Evolutionary conservation across 2,888 invertebrate species (phyloP).

Genomic region (Polyommatus iphigenia): DNA sequence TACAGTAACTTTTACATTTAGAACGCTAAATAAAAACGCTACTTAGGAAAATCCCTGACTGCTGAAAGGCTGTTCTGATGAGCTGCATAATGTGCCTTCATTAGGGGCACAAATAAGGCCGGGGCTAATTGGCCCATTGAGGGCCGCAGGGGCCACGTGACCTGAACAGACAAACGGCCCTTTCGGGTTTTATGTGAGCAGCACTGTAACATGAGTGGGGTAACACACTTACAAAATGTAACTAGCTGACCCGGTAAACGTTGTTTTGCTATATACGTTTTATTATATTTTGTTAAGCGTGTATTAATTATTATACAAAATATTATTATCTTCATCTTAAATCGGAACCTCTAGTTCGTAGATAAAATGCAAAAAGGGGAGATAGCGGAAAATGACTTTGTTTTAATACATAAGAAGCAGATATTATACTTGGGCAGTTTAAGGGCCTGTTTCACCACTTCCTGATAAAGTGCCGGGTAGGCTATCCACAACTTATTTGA

Average conservation of each 20-base stretch:
- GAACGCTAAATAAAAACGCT: not conserved
- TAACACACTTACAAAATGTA: not conserved
- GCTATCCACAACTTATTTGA: no score
- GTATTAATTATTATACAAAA: no score
- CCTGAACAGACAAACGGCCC: not conserved
- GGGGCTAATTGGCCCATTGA: constrained; percentile 22
- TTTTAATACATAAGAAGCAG: no score
- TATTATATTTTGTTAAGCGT: not conserved
- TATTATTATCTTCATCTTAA: no score
- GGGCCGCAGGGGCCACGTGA: constrained; percentile 20
- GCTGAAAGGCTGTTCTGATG: not conserved
- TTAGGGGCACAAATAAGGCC: constrained; percentile 17
- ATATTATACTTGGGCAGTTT: no score
- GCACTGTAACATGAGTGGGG: not conserved
- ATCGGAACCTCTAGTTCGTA: no score
- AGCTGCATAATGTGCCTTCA: constrained; percentile 14
- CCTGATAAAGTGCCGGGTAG: no score
- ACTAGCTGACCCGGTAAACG: not conserved
- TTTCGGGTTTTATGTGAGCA: not conserved
- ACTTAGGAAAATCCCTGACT: not conserved
- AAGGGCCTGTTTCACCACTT: no score
- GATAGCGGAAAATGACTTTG: no score
- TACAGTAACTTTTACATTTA: no score
- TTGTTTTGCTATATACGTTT: not conserved
- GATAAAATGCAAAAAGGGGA: not conserved